Evolutionary conservation across 2,113 vertebrate species (phyloP), one percentile per base, ranked within the genome.

Genomic region (Anhinga anhinga): DNA sequence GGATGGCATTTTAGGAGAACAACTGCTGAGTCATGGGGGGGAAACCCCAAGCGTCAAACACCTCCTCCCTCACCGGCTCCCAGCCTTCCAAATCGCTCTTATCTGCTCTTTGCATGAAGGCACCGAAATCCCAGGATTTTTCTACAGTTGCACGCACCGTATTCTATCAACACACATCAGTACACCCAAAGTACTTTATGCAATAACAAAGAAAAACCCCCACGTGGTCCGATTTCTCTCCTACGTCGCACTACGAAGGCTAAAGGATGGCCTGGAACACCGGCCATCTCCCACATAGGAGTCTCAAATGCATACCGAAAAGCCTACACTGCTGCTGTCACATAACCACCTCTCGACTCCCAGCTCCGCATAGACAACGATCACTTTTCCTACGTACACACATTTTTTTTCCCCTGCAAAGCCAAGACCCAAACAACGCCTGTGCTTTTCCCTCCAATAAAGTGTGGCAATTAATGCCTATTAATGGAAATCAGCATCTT

Each of bases 361-460:
- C 21, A 73, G 34, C 38, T 59, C n/a, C 1, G 40, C 40, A 26
- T 3, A 40, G 14, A 12, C 0, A 0, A 56, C 0, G 0, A 58
- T 19, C 14, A 18, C 56, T 38, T 11, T 19, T 44, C 27, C 27
- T 19, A 3, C 2, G 15, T 52, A 65, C n/a, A 5, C 53, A 17
- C 27, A 5, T 9, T 25, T 52, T 40, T 11, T 7, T 13, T 18
- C 44, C 59, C 27, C 52, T n/a, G 32, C 1, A 2, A 70, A 70
- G n/a, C n/a, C n/a, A 63, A 70, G 56, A 42, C 26, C 20, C 72
- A 42, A 53, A 38, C 55, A n/a, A 29, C 2, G 2, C 10, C n/a
- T 6, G 10, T 1, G 7, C 25, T 55, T 8, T 27, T 36, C 15
- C 42, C 50, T 49, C 32, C 42, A 25, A n/a, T n/a, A 10, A 53